Percentiles rank a stretch among this genome's conserved stretches.
Conservation (phyloP, 2,888 invertebrate species). For the Brachynemurus nebulosus region DNA sequence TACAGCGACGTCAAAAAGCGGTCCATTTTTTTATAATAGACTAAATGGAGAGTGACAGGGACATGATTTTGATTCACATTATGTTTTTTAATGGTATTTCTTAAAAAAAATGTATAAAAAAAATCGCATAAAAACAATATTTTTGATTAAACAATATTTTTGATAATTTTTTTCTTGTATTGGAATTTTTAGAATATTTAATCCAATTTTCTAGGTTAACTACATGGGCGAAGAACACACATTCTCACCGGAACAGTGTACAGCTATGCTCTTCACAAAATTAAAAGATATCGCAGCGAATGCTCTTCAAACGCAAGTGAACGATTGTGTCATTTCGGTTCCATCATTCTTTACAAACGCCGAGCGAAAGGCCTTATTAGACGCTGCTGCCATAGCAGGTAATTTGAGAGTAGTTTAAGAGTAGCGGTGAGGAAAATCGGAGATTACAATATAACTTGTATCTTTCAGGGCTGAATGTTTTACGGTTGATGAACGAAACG, state of each 20-base stretch:
- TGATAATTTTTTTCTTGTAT: background rate
- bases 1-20: no score
- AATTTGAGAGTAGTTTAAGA: no score
- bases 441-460: no score
- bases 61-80: no score
- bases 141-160: no score
- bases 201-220: slow-evolving; percentile 40
- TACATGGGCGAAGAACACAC: slow-evolving; percentile 76
- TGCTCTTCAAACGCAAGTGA: slow-evolving; percentile 79
- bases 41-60: no score
- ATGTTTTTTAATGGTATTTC: no score
- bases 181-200: slow-evolving; percentile 1
- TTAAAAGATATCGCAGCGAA: slow-evolving; percentile 80
- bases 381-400: slow-evolving; percentile 85
- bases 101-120: no score
- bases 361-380: slow-evolving; percentile 81
- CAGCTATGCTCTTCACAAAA: slow-evolving; percentile 94
- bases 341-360: slow-evolving; percentile 92
- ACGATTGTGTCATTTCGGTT: slow-evolving; percentile 87
- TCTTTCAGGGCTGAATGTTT: slow-evolving; percentile 74
- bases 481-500: slow-evolving; percentile 93
- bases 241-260: slow-evolving; percentile 87
- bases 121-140: no score
- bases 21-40: no score
- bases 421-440: no score